Percentiles rank a stretch among this genome's conserved stretches.
Conservation (phyloP, 2,888 invertebrate genomes). For the Hydroisotoma schaefferi region DNA sequence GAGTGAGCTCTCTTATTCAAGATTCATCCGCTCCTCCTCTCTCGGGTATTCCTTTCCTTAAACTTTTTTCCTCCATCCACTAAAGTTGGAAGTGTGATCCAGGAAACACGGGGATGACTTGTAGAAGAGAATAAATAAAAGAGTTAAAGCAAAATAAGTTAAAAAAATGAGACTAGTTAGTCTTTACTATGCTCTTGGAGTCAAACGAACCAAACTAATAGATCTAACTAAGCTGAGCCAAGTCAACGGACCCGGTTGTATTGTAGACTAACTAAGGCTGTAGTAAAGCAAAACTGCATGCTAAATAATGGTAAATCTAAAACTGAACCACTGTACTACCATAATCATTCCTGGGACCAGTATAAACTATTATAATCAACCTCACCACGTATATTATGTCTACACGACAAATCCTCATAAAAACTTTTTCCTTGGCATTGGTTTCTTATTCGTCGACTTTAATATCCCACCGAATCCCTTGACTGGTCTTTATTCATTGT, state of each 20-base stretch:
- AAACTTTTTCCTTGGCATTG: conserved; percentile 13
- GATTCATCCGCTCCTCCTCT: conserved; percentile 6
- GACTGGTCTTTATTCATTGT: no score
- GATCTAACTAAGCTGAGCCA: conserved; percentile 9
- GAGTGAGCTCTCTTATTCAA: conserved; percentile 8
- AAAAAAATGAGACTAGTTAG: conserved; percentile 4
- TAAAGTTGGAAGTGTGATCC: conserved; percentile 4
- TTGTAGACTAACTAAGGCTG: background rate
- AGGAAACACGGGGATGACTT: conserved; percentile 9
- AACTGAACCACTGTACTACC: no score
- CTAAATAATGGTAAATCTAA: no score
- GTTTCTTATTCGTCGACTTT: background rate
- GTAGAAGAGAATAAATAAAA: conserved; percentile 4
- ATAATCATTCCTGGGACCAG: no score
- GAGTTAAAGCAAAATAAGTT: background rate
- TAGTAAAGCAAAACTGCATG: background rate
- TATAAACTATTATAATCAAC: no score
- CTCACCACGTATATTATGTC: no score
- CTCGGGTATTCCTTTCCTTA: conserved; percentile 6
- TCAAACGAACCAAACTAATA: conserved; percentile 13
- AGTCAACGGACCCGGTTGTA: no score
- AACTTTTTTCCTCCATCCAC: background rate
- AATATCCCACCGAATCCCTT: conserved; percentile 3
- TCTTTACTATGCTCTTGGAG: no score
- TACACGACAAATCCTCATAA: no score